Conservation (phyloP, 1,140 invertebrate genomes). For the Steinernema khuongi region DNA sequence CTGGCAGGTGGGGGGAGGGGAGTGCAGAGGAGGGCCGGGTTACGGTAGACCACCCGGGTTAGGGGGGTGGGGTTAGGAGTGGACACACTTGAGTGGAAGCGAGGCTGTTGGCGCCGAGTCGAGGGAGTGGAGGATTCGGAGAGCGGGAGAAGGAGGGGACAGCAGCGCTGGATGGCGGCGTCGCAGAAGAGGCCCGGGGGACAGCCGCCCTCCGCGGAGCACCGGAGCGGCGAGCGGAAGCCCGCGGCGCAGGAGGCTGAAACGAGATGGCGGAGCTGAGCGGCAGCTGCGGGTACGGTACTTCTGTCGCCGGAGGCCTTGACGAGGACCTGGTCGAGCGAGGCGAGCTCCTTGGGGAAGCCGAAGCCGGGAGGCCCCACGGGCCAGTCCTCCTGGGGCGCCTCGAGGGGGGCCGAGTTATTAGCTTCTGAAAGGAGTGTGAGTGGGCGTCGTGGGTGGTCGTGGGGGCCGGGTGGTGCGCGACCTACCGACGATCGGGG, state of each 20-base stretch:
- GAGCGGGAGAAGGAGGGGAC: slow-evolving; percentile 47
- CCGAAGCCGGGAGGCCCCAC: slow-evolving; percentile 40
- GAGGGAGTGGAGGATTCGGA: slow-evolving; percentile 30
- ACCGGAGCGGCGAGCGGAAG: slow-evolving; percentile 45
- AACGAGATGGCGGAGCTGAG: slow-evolving; percentile 8
- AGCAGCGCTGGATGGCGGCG: slow-evolving; percentile 39
- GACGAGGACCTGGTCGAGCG: slow-evolving; percentile 42
- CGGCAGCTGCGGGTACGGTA: slow-evolving; percentile 23
- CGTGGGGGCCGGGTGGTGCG: not conserved
- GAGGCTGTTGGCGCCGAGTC: slow-evolving; percentile 16
- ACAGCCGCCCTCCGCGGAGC: slow-evolving; percentile 39
- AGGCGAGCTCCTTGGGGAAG: slow-evolving; percentile 38
- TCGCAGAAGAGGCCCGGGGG: slow-evolving; percentile 54
- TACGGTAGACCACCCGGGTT: not conserved
- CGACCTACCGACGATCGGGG: slow-evolving; percentile 6
- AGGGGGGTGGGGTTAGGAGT: not conserved
- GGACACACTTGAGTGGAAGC: not conserved
- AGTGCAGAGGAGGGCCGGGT: not conserved
- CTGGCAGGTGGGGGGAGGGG: not conserved
- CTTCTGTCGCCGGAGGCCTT: slow-evolving; percentile 49
- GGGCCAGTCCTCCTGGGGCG: slow-evolving; percentile 44
- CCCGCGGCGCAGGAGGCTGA: slow-evolving; percentile 51
- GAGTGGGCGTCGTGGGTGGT: slow-evolving; percentile 13
- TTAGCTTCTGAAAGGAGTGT: not conserved
- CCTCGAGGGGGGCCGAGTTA: slow-evolving; percentile 10